Percentiles rank a stretch among this genome's conserved stretches.
These are phyloP conservation scores for Orientallactaga sibirica DNA, from an alignment of 2,797 vertebrate genomes.

Conservation along the genomic window DNA sequence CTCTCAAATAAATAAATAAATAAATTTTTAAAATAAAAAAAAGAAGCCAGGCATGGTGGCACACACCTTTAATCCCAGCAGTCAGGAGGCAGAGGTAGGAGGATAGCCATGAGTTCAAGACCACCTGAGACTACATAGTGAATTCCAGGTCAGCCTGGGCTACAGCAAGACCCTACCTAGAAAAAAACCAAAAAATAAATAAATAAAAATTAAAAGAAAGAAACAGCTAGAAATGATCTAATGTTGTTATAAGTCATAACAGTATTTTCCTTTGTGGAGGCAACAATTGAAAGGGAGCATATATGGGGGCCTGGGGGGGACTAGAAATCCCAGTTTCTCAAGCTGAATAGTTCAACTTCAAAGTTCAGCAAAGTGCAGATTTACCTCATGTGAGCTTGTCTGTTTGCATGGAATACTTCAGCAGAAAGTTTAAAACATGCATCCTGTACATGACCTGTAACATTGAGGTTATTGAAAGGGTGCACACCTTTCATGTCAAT, in stretches of 20 bases:
- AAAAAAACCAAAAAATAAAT: too few species aligned
- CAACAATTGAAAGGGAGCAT: neutral
- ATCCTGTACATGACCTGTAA: neutral
- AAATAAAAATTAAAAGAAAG: too few species aligned
- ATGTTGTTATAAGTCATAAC: neutral
- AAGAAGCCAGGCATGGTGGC: too few species aligned
- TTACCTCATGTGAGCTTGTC: neutral
- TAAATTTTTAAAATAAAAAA: too few species aligned
- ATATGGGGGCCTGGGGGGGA: too few species aligned
- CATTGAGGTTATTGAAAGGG: neutral
- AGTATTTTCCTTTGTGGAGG: neutral
- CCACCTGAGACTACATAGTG: too few species aligned
- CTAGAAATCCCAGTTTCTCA: neutral
- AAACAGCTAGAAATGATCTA: neutral
- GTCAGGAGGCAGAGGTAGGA: too few species aligned
- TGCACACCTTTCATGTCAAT: neutral
- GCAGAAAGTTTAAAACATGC: constrained; percentile 13
- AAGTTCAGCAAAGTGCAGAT: neutral
- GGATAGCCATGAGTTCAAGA: too few species aligned
- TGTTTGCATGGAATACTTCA: neutral
- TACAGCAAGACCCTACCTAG: too few species aligned
- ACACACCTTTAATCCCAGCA: too few species aligned
- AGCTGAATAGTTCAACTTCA: neutral
- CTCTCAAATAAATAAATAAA: too few species aligned
- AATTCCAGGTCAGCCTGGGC: too few species aligned